phyloP scores from a whole-genome alignment of 2,113 vertebrate species.

The Turdus rufiventris region DNA sequence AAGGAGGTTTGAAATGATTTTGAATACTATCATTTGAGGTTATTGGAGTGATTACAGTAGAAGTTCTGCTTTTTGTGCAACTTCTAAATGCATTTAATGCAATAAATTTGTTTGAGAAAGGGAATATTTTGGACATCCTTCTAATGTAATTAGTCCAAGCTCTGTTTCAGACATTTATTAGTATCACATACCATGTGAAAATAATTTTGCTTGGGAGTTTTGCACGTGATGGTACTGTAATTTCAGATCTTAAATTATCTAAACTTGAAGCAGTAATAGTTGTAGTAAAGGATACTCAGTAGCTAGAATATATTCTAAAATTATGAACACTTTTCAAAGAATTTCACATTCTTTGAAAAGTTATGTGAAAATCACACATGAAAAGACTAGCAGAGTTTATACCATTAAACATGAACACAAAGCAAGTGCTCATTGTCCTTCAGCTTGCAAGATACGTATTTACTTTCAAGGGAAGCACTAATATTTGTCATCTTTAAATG shows the following conservation, averaged over 20 bases:
- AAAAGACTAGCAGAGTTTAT: conserved; percentile 19
- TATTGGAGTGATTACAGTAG: neutral
- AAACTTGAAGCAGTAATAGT: neutral
- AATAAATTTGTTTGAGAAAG: conserved; percentile 28
- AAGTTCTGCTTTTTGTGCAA: neutral
- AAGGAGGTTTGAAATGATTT: conserved; percentile 10
- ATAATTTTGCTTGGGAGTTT: neutral
- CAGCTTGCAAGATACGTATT: conserved; percentile 45
- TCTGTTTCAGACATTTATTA: neutral
- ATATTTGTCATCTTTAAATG: conserved; percentile 70
- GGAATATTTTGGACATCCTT: neutral
- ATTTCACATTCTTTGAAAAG: neutral
- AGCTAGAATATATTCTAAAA: neutral
- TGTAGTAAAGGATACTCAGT: neutral
- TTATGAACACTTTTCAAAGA: neutral
- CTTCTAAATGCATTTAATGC: neutral
- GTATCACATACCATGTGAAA: neutral
- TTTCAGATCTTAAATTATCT: neutral
- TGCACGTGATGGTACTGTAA: neutral
- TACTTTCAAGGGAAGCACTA: conserved; percentile 63
- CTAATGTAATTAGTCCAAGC: neutral
- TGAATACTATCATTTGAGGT: neutral
- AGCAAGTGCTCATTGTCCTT: conserved; percentile 36
- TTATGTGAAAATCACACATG: neutral
- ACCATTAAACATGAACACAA: conserved; percentile 42